These are phyloP conservation scores for Manduca sexta DNA, from an alignment of 1,140 invertebrate genomes.

Conservation along the genomic window DNA sequence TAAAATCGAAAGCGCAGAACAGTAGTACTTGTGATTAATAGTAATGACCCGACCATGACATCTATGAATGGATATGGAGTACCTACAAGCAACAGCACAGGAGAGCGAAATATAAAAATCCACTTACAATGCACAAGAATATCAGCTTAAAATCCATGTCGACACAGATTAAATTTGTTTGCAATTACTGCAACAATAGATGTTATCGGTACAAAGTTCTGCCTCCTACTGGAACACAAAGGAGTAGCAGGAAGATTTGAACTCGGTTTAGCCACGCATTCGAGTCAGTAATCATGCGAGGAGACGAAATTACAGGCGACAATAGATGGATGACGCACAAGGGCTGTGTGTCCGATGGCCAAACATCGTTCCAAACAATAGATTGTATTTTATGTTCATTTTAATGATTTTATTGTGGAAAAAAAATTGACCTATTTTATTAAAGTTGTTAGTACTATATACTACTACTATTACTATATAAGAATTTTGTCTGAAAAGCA, in stretches of 20 bases:
- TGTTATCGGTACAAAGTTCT: constrained; percentile 23
- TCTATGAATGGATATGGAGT: not conserved
- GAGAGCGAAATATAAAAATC: no score
- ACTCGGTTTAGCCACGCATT: constrained; percentile 46
- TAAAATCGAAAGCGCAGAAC: no score
- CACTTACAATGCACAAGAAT: constrained; percentile 38
- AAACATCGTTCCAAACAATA: not conserved
- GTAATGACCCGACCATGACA: no score
- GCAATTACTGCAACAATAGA: constrained; percentile 2
- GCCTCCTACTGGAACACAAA: constrained; percentile 35
- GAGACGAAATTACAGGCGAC: constrained; percentile 30
- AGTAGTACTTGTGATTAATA: no score
- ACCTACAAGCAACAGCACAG: not conserved
- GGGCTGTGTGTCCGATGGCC: constrained; percentile 11
- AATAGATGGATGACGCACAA: constrained; percentile 20
- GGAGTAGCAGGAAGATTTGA: constrained; percentile 49
- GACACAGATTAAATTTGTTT: constrained; percentile 1
- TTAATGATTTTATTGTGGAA: no score
- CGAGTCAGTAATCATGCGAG: constrained; percentile 34
- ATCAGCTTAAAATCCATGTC: constrained; percentile 40
- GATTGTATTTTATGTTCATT: not conserved
- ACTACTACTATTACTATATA: no score
- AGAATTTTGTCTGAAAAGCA: no score
- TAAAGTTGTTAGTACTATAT: no score
- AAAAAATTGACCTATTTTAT: no score